phyloP scores from a whole-genome alignment of 2,888 invertebrate species.

The Mythimna pallens region DNA sequence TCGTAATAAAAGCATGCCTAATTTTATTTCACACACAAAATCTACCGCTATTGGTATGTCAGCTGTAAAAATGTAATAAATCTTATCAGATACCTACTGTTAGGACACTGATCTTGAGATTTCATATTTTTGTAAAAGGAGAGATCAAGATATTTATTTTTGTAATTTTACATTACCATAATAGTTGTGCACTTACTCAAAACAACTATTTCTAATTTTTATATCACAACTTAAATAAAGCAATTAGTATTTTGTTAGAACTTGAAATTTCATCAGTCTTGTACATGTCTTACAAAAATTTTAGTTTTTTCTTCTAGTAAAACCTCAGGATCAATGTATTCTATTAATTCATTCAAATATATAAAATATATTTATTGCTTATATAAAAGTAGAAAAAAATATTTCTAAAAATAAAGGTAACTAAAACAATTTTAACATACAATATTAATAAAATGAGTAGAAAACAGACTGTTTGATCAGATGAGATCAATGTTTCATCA shows the following conservation, averaged over 20 bases:
- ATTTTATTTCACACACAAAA: slow-evolving; percentile 50
- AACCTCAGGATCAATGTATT: slow-evolving; percentile 51
- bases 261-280: slow-evolving; percentile 39
- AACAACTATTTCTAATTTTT: not conserved
- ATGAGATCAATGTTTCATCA: slow-evolving; percentile 68
- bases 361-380: slow-evolving; percentile 32
- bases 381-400: slow-evolving; percentile 63
- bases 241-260: not conserved
- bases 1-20: slow-evolving; percentile 31
- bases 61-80: slow-evolving; percentile 44
- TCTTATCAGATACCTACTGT: slow-evolving; percentile 40
- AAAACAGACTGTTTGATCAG: slow-evolving; percentile 56
- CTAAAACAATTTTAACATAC: slow-evolving; percentile 57
- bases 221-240: slow-evolving; percentile 4
- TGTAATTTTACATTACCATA: not conserved
- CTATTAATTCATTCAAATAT: slow-evolving; percentile 15
- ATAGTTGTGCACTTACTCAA: not conserved
- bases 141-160: slow-evolving; percentile 14
- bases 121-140: not conserved
- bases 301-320: not conserved
- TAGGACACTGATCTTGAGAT: slow-evolving; percentile 54
- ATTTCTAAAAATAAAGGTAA: slow-evolving; percentile 66
- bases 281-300: slow-evolving; percentile 18
- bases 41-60: slow-evolving; percentile 53
- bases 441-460: slow-evolving; percentile 47